Conservation (phyloP, 1,140 invertebrate genomes). For the Anoplolepis gracilipes region DNA sequence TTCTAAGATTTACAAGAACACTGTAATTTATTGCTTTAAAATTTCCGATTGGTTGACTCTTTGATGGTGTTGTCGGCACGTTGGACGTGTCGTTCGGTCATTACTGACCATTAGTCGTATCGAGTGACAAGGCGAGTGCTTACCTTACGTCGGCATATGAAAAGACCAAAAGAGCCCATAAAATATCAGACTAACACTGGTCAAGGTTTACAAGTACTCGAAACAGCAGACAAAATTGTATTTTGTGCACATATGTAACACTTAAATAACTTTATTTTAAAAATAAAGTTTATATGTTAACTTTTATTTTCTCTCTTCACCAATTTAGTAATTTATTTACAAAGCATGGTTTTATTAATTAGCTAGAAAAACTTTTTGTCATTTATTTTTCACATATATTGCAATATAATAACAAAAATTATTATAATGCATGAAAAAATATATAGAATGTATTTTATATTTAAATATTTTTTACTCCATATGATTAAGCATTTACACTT, state of each 20-base stretch:
- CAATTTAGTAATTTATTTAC: not conserved
- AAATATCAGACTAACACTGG: constrained; percentile 18
- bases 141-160: constrained; percentile 43
- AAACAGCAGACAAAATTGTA: constrained; percentile 2
- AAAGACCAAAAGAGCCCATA: constrained; percentile 15
- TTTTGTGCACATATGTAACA: not conserved
- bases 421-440: not conserved
- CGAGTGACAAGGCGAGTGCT: constrained; percentile 64
- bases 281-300: not conserved
- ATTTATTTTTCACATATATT: not conserved
- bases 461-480: not conserved
- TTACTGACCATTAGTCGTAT: constrained; percentile 74
- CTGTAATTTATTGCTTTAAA: not conserved
- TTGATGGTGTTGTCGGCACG: constrained; percentile 34
- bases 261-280: not conserved
- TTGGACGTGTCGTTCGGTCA: constrained; percentile 62
- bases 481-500: not conserved
- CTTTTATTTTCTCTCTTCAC: not conserved
- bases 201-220: too few species aligned
- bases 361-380: not conserved
- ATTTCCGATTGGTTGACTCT: constrained; percentile 44
- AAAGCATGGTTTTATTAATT: not conserved
- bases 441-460: not conserved
- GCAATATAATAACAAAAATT: not conserved
- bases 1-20: not conserved